phyloP scores from a whole-genome alignment of 2,888 invertebrate genomes.

The Pterobdella sp. region DNA sequence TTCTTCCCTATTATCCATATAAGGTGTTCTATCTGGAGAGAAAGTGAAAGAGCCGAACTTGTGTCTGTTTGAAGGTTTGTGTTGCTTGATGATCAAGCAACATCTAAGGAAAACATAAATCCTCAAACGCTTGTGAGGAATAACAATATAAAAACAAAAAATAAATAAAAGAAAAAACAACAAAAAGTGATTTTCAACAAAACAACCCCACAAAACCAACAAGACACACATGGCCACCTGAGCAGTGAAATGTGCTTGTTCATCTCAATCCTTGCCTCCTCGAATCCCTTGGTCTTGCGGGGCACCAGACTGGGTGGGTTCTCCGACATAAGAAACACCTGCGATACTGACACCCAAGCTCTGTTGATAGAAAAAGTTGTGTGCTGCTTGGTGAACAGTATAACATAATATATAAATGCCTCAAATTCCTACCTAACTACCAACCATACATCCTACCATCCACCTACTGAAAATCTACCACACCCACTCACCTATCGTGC shows the following conservation, averaged over 20 bases:
- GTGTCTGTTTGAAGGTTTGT: slow-evolving; percentile 46
- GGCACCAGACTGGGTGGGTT: slow-evolving; percentile 57
- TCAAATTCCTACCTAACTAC: not conserved
- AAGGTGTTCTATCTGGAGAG: slow-evolving; percentile 64
- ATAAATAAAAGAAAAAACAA: not conserved
- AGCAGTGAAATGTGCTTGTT: slow-evolving; percentile 68
- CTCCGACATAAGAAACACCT: slow-evolving; percentile 73
- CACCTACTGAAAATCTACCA: not conserved
- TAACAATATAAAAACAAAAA: not conserved
- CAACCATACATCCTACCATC: too few relatives aligned
- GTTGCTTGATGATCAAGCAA: not conserved
- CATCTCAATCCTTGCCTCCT: slow-evolving; percentile 64
- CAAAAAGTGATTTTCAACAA: too few relatives aligned
- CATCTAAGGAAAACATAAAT: not conserved
- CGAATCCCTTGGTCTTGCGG: slow-evolving; percentile 59
- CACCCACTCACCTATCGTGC: slow-evolving; percentile 60
- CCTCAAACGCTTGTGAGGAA: not conserved
- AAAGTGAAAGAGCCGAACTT: slow-evolving; percentile 68
- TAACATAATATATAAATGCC: not conserved
- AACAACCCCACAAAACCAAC: not conserved
- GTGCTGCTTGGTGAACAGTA: not conserved
- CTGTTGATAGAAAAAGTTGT: slow-evolving; percentile 47
- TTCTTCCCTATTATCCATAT: slow-evolving; percentile 49
- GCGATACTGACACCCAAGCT: slow-evolving; percentile 76
- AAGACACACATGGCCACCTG: slow-evolving; percentile 42